phyloP scores from a whole-genome alignment of 2,113 vertebrate genomes.

The Amblyopsis rosae region DNA sequence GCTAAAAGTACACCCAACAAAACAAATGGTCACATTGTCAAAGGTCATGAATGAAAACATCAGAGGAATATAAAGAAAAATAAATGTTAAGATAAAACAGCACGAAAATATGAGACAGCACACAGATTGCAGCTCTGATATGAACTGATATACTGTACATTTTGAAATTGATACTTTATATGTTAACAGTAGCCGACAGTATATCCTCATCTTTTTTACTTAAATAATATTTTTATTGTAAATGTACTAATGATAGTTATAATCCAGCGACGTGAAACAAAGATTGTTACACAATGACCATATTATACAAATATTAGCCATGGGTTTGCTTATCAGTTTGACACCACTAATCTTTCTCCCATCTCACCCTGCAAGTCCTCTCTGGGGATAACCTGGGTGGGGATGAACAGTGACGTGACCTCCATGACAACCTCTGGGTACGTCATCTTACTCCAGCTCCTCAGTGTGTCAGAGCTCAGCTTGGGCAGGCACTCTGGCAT shows the following conservation, averaged over 20 bases:
- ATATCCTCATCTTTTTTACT: background rate
- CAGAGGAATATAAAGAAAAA: background rate
- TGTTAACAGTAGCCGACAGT: background rate
- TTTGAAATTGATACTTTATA: background rate
- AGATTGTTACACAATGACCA: no score
- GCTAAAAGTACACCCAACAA: background rate
- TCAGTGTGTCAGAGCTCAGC: slow-evolving; percentile 72
- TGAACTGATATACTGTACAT: background rate
- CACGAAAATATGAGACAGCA: background rate
- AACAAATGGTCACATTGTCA: background rate
- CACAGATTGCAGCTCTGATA: background rate
- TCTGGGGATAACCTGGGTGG: slow-evolving; percentile 73
- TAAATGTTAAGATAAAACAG: background rate
- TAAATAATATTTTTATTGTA: background rate
- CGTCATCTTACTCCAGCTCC: slow-evolving; percentile 77
- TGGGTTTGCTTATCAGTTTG: background rate
- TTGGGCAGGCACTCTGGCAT: slow-evolving; percentile 82
- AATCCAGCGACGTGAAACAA: no score
- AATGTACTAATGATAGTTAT: background rate
- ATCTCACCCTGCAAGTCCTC: slow-evolving; percentile 77
- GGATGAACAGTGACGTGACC: slow-evolving; percentile 83
- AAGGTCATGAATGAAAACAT: background rate
- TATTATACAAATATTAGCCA: no score
- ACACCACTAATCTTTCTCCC: background rate
- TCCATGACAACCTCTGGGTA: slow-evolving; percentile 84